These are phyloP conservation scores for Agrypnia vestita DNA, from an alignment of 1,140 invertebrate species.

Conservation along the genomic window DNA sequence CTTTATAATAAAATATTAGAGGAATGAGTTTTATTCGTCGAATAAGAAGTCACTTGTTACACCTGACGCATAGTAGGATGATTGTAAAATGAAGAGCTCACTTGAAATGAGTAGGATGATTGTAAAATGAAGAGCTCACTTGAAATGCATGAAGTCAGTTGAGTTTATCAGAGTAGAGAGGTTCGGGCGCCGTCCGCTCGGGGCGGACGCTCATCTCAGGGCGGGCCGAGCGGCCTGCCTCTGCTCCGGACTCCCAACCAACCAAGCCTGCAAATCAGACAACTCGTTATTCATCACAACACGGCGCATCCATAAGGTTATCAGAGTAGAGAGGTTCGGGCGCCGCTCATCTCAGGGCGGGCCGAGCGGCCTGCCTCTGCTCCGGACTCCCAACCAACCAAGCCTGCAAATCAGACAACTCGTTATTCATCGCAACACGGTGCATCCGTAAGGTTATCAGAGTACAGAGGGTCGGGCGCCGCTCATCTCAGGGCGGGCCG, in stretches of 20 bases:
- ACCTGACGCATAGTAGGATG: conserved; percentile 60
- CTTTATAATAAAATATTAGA: no score
- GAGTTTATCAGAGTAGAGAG: conserved; percentile 49
- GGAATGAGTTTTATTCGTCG: no score
- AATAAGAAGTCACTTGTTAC: no score
- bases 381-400: background rate
- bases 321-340: conserved; percentile 43
- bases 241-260: background rate
- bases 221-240: conserved; percentile 18
- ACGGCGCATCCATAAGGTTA: no score
- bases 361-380: conserved; percentile 11
- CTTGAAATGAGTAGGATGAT: conserved; percentile 36
- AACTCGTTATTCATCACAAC: no score
- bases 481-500: conserved; percentile 52
- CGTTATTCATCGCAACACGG: no score
- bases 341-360: conserved; percentile 53
- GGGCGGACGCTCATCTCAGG: conserved; percentile 57
- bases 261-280: no score
- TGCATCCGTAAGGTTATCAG: conserved; percentile 50
- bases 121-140: conserved; percentile 48
- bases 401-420: no score
- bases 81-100: conserved; percentile 34
- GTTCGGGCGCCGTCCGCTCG: conserved; percentile 48
- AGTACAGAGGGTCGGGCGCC: conserved; percentile 40
- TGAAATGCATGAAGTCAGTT: conserved; percentile 61